phyloP scores from a whole-genome alignment of 2,888 invertebrate genomes.

The Busseola fusca region DNA sequence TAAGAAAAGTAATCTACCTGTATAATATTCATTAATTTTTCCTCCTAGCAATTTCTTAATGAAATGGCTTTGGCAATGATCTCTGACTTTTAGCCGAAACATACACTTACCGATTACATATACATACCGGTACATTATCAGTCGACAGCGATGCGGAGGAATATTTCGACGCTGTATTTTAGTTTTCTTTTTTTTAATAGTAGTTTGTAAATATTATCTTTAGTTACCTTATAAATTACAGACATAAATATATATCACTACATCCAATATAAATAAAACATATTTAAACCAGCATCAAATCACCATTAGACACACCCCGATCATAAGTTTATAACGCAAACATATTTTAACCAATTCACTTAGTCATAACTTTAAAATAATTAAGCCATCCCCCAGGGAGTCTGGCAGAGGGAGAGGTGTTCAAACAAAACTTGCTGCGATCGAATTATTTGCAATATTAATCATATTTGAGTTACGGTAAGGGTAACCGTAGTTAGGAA shows the following conservation, averaged over 20 bases:
- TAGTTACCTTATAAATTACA: too few species aligned
- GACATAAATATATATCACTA: too few species aligned
- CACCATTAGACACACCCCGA: constrained; percentile 6
- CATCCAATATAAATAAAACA: too few species aligned
- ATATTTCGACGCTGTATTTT: too few species aligned
- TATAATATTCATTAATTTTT: constrained; percentile 2
- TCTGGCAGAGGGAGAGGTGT: constrained; percentile 44
- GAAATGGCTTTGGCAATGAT: background rate
- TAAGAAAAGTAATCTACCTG: background rate
- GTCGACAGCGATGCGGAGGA: too few species aligned
- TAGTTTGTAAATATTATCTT: too few species aligned
- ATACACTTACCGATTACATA: too few species aligned
- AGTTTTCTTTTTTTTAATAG: too few species aligned
- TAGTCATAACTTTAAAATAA: constrained; percentile 63
- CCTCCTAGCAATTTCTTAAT: background rate
- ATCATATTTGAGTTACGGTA: constrained; percentile 61
- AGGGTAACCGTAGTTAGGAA: constrained; percentile 1
- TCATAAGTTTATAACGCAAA: constrained; percentile 35
- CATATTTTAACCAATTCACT: constrained; percentile 52
- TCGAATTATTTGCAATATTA: constrained; percentile 67
- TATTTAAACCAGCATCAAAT: background rate
- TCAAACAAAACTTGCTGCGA: constrained; percentile 51
- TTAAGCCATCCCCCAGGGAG: constrained; percentile 58
- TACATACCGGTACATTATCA: too few species aligned
- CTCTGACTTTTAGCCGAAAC: background rate